Evolutionary conservation across 1,140 invertebrate species (phyloP), one percentile per base, ranked within the genome.

Genomic region (Aphelenchoides avenae): DNA sequence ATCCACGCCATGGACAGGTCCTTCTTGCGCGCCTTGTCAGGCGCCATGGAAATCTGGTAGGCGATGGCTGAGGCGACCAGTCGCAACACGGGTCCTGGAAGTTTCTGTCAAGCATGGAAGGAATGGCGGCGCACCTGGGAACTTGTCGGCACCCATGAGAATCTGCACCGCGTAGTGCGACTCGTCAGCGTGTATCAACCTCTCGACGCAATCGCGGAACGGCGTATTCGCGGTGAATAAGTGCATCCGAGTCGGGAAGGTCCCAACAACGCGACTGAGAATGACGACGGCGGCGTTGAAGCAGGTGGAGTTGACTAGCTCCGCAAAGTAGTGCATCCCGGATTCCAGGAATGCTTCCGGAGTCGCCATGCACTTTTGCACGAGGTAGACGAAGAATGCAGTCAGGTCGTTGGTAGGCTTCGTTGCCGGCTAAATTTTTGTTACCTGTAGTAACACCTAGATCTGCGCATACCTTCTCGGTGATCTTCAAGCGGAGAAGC

Each of bases 401-500:
- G 64, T 68, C 6, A 66, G 66, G 57, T 66, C 64, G 24, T 64
- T 68, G n/a, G 56, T 34, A 15, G 65, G 59, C 6, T 41, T n/a
- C 3, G 33, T 37, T 18, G 54, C 61, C 27, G 50, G 50, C 52
- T 63, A 39, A 52, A 55, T 37, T 31, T 33, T 15, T 51, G 20
- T 4, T 3, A 4, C n/a, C 13, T 55, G 34, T 54, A 34, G 51
- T 29, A 40, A n/a, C 41, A 11, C 3, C 30, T 31, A 36, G 43
- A 46, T n/a, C n/a, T n/a, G n/a, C n/a, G n/a, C 2, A 34, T 22
- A 63, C 61, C 44, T 49, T 58, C 44, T 31, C 44, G 22, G 46
- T 29, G 30, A 64, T 61, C 37, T 66, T 66, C 27, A 66, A 29
- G 9, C 52, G 43, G 13, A 66, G 31, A 24, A 66, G 30, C 26